These are phyloP conservation scores for Chymomyza procnemis DNA, from an alignment of 2,888 invertebrate genomes.

Conservation along the genomic window DNA sequence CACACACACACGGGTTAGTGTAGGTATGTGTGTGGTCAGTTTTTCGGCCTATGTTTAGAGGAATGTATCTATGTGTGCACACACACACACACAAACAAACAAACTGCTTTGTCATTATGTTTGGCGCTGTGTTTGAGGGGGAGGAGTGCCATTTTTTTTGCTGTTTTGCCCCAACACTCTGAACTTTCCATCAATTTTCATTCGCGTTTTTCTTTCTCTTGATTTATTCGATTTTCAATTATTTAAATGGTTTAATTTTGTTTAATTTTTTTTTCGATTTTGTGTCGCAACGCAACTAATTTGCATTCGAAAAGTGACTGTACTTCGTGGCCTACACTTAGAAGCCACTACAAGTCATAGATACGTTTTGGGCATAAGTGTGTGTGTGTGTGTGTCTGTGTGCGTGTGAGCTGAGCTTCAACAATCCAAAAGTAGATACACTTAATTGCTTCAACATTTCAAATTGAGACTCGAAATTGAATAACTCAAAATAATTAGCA, in stretches of 20 bases:
- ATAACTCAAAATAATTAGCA: conserved; percentile 78
- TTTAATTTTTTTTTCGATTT: conserved; percentile 13
- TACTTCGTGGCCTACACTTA: not conserved
- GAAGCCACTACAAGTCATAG: not conserved
- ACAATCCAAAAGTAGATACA: not conserved
- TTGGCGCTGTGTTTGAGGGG: not conserved
- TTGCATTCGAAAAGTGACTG: conserved; percentile 52
- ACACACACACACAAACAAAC: not conserved
- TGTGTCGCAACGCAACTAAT: conserved; percentile 22
- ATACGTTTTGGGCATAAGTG: not conserved
- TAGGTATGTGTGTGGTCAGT: conserved; percentile 40
- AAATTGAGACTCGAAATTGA: conserved; percentile 78
- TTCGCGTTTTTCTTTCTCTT: not conserved
- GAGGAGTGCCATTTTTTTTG: not conserved
- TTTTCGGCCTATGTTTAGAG: conserved; percentile 27
- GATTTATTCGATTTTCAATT: conserved; percentile 73
- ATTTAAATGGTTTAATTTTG: conserved; percentile 70
- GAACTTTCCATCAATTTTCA: not conserved
- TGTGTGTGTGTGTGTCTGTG: not conserved
- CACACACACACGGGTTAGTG: conserved; percentile 15
- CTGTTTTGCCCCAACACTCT: not conserved
- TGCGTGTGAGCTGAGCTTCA: not conserved
- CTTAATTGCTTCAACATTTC: conserved; percentile 69
- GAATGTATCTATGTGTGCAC: not conserved
- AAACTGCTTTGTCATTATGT: not conserved